Evolutionary conservation across 2,113 vertebrate genomes (phyloP).

Genomic region (Rhombomys opimus): DNA sequence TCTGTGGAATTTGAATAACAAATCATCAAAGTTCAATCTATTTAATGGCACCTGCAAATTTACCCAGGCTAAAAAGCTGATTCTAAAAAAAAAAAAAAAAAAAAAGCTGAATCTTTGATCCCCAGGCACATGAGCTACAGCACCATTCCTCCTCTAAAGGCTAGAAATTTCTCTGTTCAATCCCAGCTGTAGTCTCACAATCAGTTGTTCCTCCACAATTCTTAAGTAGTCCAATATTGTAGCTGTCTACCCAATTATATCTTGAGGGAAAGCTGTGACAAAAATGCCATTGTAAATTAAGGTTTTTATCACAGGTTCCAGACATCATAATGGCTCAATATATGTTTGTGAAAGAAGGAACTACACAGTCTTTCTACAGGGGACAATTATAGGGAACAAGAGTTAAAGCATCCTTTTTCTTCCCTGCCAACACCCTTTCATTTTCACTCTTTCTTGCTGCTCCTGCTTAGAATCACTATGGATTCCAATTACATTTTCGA

Average conservation of each 20-base stretch:
- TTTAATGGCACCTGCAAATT: neutral
- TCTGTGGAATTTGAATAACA: neutral
- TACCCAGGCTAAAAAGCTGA: neutral
- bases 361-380: neutral
- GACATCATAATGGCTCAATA: neutral
- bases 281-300: constrained; percentile 16
- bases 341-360: neutral
- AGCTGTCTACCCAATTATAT: neutral
- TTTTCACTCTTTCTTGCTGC: neutral
- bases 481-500: neutral
- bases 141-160: neutral
- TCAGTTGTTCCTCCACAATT: neutral
- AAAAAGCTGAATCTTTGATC: neutral
- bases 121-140: neutral
- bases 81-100: too few species aligned
- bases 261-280: neutral
- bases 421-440: rapidly evolving
- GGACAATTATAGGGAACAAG: neutral
- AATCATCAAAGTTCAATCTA: neutral
- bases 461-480: neutral
- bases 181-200: neutral
- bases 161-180: neutral
- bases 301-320: neutral
- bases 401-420: neutral
- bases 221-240: neutral